Base-by-base conservation (phyloP, 2,797 vertebrate species). In the Remorina albescens region DNA sequence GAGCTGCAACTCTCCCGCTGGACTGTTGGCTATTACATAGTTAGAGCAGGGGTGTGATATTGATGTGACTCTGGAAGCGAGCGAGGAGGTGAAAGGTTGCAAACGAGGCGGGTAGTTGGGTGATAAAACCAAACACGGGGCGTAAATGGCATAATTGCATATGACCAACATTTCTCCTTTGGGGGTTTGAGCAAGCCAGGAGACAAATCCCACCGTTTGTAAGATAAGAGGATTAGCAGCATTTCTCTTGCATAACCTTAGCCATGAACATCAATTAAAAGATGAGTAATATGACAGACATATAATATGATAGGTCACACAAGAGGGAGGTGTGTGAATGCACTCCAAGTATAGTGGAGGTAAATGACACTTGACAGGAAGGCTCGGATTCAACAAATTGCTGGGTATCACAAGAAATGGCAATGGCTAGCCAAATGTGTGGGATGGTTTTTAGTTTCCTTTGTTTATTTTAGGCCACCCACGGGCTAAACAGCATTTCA, bases 41-140 rank as follows among this genome's bases (percentile, higher is more conserved):
- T 36, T 13, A 53, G 57, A 66, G 39, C 2, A 46, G 23, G 11
- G 36, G 41, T 23, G 61, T n/a, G 69, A 55, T 64, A 64, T 39
- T 21, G 50, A 57, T 65, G 61, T 25, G 55, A 68, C 54, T 64
- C 4, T 26, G 21, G 56, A 42, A 44, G 65, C 2, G 2, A 66
- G 74, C 4, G 26, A 19, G 63, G 70, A 80, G 71, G 59, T 34
- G 37, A 44, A 62, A 71, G 47, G 46, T 0, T 42, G 69, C 67
- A 74, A 82, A 74, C 72, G 64, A 80, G 74, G 55, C 37, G 15
- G 16, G 30, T 55, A 55, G 25, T 19, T 26, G 56, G 56, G 62
- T 58, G 58, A 68, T 53, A 64, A 66, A 61, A 56, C 25, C 28
- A 53, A 57, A 57, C 21, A 8, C 19, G 26, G 42, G 60, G 49